Conservation (phyloP, 2,797 vertebrate species). For the Glyptemys insculpta region DNA sequence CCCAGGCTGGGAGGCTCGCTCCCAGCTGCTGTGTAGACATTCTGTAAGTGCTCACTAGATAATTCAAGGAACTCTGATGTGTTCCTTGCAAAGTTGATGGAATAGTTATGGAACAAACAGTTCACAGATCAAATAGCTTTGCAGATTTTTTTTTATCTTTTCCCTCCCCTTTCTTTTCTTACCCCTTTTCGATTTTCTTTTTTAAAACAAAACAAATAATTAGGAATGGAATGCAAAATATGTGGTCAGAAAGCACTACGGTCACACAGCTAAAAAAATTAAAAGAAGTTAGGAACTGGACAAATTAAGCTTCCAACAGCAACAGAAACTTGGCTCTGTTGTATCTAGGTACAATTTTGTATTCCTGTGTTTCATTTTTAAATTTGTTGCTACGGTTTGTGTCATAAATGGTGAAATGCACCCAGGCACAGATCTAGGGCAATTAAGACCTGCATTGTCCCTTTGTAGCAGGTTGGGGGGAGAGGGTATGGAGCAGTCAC, state of each 20-base stretch:
- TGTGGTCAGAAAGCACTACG: background rate
- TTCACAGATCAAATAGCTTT: background rate
- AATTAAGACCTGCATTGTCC: fast-evolving
- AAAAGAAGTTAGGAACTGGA: background rate
- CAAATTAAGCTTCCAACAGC: background rate
- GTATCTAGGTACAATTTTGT: fast-evolving
- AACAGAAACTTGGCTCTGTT: background rate
- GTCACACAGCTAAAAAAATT: background rate
- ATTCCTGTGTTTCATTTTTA: background rate
- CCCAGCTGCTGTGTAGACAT: background rate
- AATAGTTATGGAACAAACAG: fast-evolving
- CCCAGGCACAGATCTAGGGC: background rate
- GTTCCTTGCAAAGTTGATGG: background rate
- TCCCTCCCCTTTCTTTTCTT: background rate
- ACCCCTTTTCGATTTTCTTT: background rate
- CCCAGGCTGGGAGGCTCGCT: background rate
- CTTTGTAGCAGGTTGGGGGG: background rate
- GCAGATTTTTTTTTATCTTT: background rate
- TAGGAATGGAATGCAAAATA: background rate
- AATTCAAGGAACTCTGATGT: background rate
- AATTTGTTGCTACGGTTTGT: background rate
- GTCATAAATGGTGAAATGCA: background rate
- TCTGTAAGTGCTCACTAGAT: background rate
- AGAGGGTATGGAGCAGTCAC: background rate
- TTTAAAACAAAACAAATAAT: background rate